Percentiles rank a stretch among this genome's conserved stretches.
These are phyloP conservation scores for Habropoda laboriosa DNA, from an alignment of 1,140 invertebrate genomes.

Conservation along the genomic window DNA sequence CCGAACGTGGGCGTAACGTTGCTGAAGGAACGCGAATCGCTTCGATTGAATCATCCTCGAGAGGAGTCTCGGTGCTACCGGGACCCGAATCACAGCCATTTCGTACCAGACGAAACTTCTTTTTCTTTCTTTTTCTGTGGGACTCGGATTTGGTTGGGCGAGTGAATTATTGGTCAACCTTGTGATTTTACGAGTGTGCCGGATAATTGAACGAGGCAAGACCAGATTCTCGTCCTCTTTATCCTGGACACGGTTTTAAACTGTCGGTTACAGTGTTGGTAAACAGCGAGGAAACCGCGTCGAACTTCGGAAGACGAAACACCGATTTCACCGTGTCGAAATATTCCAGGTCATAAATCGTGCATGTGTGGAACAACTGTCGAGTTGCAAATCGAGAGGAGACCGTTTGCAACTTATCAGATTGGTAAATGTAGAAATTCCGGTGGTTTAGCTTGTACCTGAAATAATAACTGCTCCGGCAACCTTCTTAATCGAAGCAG, in stretches of 20 bases:
- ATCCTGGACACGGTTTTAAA: not conserved
- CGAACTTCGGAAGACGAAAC: slow-evolving; percentile 1
- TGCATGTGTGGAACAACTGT: not conserved
- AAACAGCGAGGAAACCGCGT: not conserved
- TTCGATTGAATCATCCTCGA: slow-evolving; percentile 43
- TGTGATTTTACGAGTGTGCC: not conserved
- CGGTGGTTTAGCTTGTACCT: too few relatives aligned
- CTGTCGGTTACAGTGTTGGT: not conserved
- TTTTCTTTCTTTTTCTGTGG: not conserved
- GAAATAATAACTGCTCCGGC: too few relatives aligned
- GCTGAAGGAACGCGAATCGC: slow-evolving; percentile 38
- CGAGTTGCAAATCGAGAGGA: slow-evolving; percentile 16
- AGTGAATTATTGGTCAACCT: not conserved
- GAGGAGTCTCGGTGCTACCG: not conserved
- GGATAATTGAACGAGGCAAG: not conserved
- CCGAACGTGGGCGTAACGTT: slow-evolving; percentile 42
- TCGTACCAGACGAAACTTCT: not conserved
- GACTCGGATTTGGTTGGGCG: not conserved
- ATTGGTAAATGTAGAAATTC: too few relatives aligned
- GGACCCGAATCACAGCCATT: not conserved
- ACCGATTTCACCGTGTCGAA: slow-evolving; percentile 36
- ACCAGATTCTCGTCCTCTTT: not conserved
- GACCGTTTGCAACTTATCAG: not conserved
- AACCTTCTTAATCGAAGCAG: too few relatives aligned
- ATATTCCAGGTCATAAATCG: slow-evolving; percentile 17